These are phyloP conservation scores for Octonoba sinensis DNA, from an alignment of 2,888 invertebrate genomes.

Conservation along the genomic window DNA sequence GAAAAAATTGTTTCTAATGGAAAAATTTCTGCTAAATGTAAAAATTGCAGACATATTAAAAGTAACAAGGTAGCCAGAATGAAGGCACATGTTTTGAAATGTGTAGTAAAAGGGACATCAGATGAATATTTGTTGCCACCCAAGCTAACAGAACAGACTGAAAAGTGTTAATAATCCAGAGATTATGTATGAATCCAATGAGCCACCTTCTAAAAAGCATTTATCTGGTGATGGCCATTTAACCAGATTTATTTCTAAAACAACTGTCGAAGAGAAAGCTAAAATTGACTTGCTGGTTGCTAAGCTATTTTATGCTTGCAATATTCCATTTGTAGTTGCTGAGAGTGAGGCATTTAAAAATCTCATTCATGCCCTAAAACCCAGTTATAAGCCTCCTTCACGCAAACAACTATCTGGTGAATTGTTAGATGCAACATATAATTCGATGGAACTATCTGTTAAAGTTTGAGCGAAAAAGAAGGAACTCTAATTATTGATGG, in stretches of 20 bases:
- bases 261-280: not conserved
- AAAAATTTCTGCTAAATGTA: slow-evolving; percentile 1
- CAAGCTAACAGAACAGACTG: not conserved
- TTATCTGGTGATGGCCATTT: not conserved
- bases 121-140: not conserved
- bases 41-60: not conserved
- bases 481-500: slow-evolving; percentile 5
- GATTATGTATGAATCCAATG: not conserved
- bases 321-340: not conserved
- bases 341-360: not conserved
- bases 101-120: not conserved
- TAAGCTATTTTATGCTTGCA: not conserved
- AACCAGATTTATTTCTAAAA: not conserved
- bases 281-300: not conserved
- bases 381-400: not conserved
- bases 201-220: not conserved
- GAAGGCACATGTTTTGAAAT: not conserved
- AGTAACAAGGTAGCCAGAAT: not conserved
- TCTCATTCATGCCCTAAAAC: not conserved
- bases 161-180: not conserved
- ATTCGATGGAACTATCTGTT: not conserved
- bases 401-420: slow-evolving; percentile 8
- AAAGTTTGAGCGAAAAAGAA: slow-evolving; percentile 4
- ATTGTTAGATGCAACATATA: slow-evolving; percentile 1
- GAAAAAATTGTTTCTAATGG: not conserved